A percentile compares a stretch with the other conserved stretches of the same genome.
These are phyloP conservation scores for Drosophila niveifrons DNA, from an alignment of 2,888 invertebrate species.

Conservation along the genomic window DNA sequence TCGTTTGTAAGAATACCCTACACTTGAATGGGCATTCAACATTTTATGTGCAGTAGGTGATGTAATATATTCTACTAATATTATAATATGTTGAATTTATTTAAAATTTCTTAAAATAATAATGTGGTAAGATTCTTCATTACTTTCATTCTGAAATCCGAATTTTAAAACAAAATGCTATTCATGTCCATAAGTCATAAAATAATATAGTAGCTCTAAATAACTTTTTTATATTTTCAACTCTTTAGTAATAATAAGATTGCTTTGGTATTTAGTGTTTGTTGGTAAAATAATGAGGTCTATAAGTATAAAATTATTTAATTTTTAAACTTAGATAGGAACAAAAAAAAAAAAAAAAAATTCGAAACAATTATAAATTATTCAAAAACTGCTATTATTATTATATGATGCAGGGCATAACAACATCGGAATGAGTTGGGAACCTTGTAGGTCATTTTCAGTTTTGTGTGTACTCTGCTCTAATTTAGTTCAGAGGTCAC, in stretches of 20 bases:
- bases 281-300: too few species aligned
- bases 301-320: too few species aligned
- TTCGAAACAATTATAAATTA: not conserved
- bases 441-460: not conserved
- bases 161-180: too few species aligned
- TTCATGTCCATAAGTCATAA: too few species aligned
- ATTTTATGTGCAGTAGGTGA: not conserved
- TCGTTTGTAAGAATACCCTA: not conserved
- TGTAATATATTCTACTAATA: not conserved
- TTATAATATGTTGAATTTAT: not conserved
- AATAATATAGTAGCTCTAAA: too few species aligned
- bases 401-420: not conserved
- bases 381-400: not conserved
- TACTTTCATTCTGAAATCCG: too few species aligned
- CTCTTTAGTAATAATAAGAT: too few species aligned
- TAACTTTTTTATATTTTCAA: too few species aligned
- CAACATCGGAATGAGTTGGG: not conserved
- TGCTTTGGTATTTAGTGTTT: too few species aligned
- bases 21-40: not conserved
- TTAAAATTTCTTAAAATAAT: too few species aligned
- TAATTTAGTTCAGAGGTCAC: conserved; percentile 21
- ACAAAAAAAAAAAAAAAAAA: not conserved
- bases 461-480: conserved; percentile 1
- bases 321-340: not conserved
- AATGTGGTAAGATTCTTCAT: too few species aligned